Evolutionary conservation across 92 coral and sea anemone species (phyloP).

Genomic region (Montipora capitata): DNA sequence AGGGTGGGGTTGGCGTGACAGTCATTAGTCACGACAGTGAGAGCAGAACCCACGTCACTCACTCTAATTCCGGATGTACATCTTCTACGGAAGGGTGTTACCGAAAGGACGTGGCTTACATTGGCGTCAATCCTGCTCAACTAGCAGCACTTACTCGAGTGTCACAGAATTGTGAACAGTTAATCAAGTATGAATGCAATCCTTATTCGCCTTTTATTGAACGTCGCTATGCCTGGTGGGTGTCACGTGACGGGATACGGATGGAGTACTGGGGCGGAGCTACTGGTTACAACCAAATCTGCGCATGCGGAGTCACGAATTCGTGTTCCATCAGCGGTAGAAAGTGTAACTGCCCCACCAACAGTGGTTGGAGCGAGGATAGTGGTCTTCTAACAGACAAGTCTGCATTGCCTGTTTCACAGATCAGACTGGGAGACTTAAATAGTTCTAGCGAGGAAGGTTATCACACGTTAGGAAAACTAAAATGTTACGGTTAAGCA

Average conservation of each 20-base stretch:
- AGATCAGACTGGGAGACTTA: conserved; percentile 51
- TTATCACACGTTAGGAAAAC: conserved; percentile 56
- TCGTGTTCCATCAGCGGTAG: conserved; percentile 45
- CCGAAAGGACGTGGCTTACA: conserved; percentile 35
- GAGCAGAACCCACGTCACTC: conserved; percentile 32
- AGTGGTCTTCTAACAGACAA: conserved; percentile 64
- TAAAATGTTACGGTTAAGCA: conserved; percentile 57
- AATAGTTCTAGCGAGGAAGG: conserved; percentile 14
- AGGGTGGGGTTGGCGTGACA: conserved; percentile 64
- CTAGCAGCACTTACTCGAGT: conserved; percentile 39
- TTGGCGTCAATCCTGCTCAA: conserved; percentile 61
- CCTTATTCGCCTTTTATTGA: background rate
- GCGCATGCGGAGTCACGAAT: conserved; percentile 75
- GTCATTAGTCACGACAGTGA: conserved; percentile 65
- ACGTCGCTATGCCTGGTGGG: conserved; percentile 60
- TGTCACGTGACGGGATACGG: conserved; percentile 71
- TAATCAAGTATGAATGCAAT: conserved; percentile 60
- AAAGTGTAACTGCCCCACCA: conserved; percentile 66
- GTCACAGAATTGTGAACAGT: conserved; percentile 74
- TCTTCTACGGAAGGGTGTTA: background rate
- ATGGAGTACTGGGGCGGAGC: conserved; percentile 83
- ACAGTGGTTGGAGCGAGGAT: conserved; percentile 53
- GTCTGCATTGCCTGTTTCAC: conserved; percentile 43
- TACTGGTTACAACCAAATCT: conserved; percentile 36
- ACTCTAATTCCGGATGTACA: background rate